phyloP scores from a whole-genome alignment of 2,888 invertebrate genomes.

The Himalopsyche anomala region DNA sequence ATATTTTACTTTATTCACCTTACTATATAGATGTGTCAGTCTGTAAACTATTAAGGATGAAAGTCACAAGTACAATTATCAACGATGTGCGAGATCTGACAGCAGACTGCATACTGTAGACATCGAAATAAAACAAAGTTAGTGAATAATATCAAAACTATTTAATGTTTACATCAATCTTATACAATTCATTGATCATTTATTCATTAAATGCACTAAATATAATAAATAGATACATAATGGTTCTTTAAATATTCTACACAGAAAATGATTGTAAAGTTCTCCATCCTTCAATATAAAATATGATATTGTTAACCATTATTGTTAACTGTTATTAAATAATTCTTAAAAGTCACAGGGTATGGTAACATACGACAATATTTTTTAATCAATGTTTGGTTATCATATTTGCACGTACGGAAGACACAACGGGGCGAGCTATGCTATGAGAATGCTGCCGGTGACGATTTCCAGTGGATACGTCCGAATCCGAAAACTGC shows the following conservation, averaged over 20 bases:
- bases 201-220: background rate
- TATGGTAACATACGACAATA: background rate
- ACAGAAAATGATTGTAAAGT: constrained; percentile 20
- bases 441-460: background rate
- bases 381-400: background rate
- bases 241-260: background rate
- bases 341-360: background rate
- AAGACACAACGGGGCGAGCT: background rate
- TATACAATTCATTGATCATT: background rate
- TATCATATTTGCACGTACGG: background rate
- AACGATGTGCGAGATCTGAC: too few relatives aligned
- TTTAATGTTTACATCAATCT: constrained; percentile 9
- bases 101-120: too few relatives aligned
- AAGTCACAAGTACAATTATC: too few relatives aligned
- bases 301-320: background rate
- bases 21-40: too few relatives aligned
- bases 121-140: background rate
- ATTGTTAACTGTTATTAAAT: background rate
- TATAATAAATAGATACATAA: background rate
- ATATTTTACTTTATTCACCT: too few relatives aligned
- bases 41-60: too few relatives aligned
- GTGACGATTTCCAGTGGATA: too few relatives aligned
- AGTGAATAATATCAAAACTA: constrained; percentile 9
- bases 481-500: too few relatives aligned
- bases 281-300: background rate